Evolutionary conservation across 2,113 vertebrate species (phyloP).

Genomic region (Calyptomena viridis): DNA sequence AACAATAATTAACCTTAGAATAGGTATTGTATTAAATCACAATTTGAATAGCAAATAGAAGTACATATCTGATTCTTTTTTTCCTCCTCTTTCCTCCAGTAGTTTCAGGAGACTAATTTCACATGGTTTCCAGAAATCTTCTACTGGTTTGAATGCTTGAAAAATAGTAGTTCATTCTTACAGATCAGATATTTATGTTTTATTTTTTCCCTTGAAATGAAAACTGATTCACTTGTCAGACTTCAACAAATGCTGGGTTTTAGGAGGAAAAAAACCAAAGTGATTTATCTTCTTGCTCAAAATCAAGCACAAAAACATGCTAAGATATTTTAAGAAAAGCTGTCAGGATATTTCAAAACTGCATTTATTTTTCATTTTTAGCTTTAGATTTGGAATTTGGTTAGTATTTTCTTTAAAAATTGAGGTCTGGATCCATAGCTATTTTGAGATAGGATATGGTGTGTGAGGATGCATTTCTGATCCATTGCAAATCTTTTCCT

Average conservation of each 20-base stretch:
- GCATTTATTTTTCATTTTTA: neutral
- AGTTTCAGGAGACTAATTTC: neutral
- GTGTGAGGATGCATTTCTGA: neutral
- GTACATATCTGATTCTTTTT: neutral
- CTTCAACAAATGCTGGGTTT: neutral
- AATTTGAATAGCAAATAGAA: neutral
- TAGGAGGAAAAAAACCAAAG: neutral
- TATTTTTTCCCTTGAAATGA: neutral
- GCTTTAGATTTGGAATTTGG: neutral
- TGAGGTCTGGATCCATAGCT: neutral
- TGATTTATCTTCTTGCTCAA: neutral
- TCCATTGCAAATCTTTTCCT: neutral
- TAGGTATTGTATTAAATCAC: neutral
- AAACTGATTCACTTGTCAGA: neutral
- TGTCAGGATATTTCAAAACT: neutral
- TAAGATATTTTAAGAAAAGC: neutral
- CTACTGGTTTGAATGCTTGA: neutral
- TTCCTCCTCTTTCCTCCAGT: neutral
- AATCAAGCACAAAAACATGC: neutral
- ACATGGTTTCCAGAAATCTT: neutral
- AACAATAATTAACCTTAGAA: neutral
- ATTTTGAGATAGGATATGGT: neutral
- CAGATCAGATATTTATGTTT: neutral
- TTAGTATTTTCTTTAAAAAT: neutral
- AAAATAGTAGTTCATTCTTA: neutral